phyloP scores from a whole-genome alignment of 2,888 invertebrate species.

The Netelia melanura region DNA sequence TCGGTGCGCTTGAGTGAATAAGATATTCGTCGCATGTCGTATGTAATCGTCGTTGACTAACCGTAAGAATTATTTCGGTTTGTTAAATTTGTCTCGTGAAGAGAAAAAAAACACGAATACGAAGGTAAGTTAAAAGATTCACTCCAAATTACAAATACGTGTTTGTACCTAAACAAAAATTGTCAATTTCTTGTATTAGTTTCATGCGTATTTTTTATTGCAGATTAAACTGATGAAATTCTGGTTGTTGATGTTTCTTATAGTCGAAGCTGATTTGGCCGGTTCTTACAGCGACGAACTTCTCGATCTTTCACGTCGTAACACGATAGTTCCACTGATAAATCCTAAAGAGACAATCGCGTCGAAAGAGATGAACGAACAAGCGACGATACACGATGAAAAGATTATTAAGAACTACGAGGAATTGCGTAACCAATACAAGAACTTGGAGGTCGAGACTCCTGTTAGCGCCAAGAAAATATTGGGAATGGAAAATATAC shows the following conservation, averaged over 20 bases:
- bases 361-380: conserved; percentile 34
- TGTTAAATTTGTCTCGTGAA: neutral
- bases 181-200: conserved; percentile 6
- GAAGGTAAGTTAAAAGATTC: conserved; percentile 60
- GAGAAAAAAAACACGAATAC: neutral
- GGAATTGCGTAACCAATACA: conserved; percentile 76
- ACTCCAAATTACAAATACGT: neutral
- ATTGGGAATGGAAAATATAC: conserved; percentile 40
- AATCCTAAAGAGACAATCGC: conserved; percentile 66
- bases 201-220: neutral
- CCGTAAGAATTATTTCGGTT: conserved; percentile 13
- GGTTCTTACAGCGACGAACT: conserved; percentile 72
- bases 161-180: neutral
- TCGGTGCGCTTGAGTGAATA: conserved; percentile 73
- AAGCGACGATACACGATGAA: conserved; percentile 61
- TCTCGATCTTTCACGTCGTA: conserved; percentile 84
- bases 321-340: conserved; percentile 84
- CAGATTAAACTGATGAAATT: conserved; percentile 23
- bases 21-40: conserved; percentile 71
- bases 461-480: conserved; percentile 29
- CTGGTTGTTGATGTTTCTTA: conserved; percentile 55
- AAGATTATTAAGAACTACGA: conserved; percentile 70
- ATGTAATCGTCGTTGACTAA: conserved; percentile 70
- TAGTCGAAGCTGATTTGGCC: conserved; percentile 73
- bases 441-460: conserved; percentile 65